Conservation (phyloP, 2,797 vertebrate genomes). For the Takifugu ocellatus region DNA sequence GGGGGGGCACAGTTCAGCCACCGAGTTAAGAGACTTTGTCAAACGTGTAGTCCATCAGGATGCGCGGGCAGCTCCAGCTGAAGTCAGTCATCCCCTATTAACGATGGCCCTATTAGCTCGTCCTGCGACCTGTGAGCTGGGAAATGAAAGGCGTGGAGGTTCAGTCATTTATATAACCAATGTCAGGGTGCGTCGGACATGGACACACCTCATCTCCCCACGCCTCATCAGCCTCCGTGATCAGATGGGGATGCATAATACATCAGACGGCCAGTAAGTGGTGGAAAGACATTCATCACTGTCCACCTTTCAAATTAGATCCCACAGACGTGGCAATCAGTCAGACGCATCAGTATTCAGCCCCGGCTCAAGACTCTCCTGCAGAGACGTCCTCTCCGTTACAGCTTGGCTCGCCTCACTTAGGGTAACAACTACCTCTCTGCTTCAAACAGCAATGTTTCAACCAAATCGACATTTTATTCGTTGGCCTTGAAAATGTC, state of each 20-base stretch:
- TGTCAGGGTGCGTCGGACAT: constrained; percentile 75
- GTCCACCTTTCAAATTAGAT: constrained; percentile 84
- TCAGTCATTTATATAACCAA: constrained; percentile 78
- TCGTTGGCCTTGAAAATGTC: constrained; percentile 9
- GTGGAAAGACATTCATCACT: constrained; percentile 82
- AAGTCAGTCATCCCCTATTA: constrained; percentile 80
- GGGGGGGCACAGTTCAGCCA: constrained; percentile 59
- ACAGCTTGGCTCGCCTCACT: constrained; percentile 57
- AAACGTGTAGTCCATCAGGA: constrained; percentile 72
- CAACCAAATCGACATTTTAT: constrained; percentile 28
- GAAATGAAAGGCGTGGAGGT: constrained; percentile 66
- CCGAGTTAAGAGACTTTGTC: constrained; percentile 76
- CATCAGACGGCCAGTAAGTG: constrained; percentile 78
- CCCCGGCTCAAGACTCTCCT: constrained; percentile 58
- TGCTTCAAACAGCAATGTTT: constrained; percentile 46
- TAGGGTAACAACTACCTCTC: constrained; percentile 56
- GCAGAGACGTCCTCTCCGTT: constrained; percentile 57
- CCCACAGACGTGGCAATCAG: constrained; percentile 77
- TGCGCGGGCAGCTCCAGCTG: constrained; percentile 63
- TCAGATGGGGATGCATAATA: constrained; percentile 81
- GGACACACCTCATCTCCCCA: constrained; percentile 63
- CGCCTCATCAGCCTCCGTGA: constrained; percentile 73
- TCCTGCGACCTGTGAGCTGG: constrained; percentile 63
- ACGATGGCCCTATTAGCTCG: constrained; percentile 69
- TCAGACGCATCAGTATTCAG: constrained; percentile 78